phyloP scores from a whole-genome alignment of 2,797 vertebrate species.

The Malacoctenus gilli region DNA sequence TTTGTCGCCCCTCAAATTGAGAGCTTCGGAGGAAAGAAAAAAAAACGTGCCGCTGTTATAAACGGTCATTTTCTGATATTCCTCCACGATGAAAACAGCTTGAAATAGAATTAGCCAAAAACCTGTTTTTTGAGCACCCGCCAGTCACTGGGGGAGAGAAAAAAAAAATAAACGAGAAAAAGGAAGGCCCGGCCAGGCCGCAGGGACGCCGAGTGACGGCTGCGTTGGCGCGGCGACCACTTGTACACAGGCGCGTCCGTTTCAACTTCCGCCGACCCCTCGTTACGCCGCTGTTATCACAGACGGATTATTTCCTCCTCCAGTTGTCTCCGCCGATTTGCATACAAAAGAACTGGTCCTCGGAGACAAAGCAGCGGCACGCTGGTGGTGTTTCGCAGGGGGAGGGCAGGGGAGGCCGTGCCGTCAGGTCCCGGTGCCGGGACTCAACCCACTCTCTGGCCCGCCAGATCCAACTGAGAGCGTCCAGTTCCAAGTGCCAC shows the following conservation, averaged over 20 bases:
- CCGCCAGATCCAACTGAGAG: no score
- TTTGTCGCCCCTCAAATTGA: conserved; percentile 44
- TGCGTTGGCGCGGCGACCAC: conserved; percentile 9
- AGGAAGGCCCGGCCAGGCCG: conserved; percentile 14
- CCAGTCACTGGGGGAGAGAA: conserved; percentile 31
- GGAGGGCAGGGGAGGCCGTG: neutral
- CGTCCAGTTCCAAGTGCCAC: no score
- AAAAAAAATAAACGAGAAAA: no score
- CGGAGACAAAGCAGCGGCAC: conserved; percentile 37
- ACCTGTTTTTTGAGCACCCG: conserved; percentile 28
- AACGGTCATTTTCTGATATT: conserved; percentile 41
- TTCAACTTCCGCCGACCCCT: conserved; percentile 31
- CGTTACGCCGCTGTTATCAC: conserved; percentile 34
- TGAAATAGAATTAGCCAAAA: conserved; percentile 34
- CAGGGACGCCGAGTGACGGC: conserved; percentile 25
- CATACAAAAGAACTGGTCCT: conserved; percentile 47
- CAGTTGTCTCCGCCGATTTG: conserved; percentile 55
- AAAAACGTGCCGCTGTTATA: conserved; percentile 1
- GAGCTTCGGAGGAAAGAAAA: conserved; percentile 35
- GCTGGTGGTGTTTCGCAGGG: conserved; percentile 40
- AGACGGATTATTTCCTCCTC: conserved; percentile 43
- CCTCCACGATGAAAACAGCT: conserved; percentile 13
- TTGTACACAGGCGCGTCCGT: conserved; percentile 16
- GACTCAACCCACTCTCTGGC: no score
- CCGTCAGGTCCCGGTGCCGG: conserved; percentile 7